phyloP scores from a whole-genome alignment of 1,140 invertebrate species.

The Trichoplusia ni region DNA sequence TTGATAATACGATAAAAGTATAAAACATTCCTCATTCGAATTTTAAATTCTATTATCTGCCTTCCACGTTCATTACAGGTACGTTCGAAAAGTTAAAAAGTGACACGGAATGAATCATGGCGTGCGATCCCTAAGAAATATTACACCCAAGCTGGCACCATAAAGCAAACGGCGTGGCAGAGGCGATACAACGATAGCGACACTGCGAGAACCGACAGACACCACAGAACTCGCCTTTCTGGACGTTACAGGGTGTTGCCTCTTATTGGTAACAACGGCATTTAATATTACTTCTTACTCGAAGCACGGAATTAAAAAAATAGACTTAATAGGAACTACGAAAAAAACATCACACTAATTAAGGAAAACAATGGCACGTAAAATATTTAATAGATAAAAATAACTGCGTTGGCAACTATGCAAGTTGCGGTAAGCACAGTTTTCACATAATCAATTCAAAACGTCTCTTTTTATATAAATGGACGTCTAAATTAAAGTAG shows the following conservation, averaged over 20 bases:
- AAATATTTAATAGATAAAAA: conserved; percentile 25
- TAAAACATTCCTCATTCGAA: conserved; percentile 9
- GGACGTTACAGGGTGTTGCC: conserved; percentile 63
- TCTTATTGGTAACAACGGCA: conserved; percentile 12
- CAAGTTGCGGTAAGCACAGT: conserved; percentile 7
- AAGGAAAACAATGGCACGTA: conserved; percentile 10
- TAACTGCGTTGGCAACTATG: conserved; percentile 19
- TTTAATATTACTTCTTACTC: conserved; percentile 21
- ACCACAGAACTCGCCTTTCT: conserved; percentile 71
- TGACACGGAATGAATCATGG: conserved; percentile 77
- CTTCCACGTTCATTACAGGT: conserved; percentile 74
- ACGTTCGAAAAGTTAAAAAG: conserved; percentile 75
- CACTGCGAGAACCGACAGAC: conserved; percentile 71
- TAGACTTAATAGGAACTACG: too few relatives aligned
- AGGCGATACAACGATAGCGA: conserved; percentile 80
- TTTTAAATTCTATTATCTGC: conserved; percentile 60
- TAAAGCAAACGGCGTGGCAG: conserved; percentile 79
- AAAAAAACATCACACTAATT: conserved; percentile 13
- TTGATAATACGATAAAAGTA: conserved; percentile 12
- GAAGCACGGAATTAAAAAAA: too few relatives aligned
- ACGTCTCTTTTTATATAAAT: conserved; percentile 22
- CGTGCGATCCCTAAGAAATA: conserved; percentile 79
- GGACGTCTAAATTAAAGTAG: conserved; percentile 15
- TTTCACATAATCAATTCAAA: conserved; percentile 21
- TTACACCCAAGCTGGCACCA: conserved; percentile 79